Evolutionary conservation across 2,113 vertebrate genomes (phyloP).

Genomic region (Tragelaphus scriptus): DNA sequence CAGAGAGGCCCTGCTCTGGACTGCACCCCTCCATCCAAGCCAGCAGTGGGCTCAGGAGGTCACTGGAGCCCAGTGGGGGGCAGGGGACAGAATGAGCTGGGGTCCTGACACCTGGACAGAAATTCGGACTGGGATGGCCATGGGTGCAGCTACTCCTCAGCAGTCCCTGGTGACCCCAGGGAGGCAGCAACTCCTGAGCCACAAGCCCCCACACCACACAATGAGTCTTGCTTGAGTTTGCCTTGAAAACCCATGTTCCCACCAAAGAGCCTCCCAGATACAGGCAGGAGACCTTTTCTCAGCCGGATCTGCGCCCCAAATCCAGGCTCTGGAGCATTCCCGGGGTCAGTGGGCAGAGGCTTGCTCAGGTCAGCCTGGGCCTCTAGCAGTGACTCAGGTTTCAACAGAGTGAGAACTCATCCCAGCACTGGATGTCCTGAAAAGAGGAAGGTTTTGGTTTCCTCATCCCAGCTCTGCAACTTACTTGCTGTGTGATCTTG

Average conservation of each 20-base stretch:
- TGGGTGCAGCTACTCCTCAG: too few relatives aligned
- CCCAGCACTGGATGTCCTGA: not conserved
- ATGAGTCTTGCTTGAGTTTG: not conserved
- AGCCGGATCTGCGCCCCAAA: not conserved
- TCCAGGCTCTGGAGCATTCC: not conserved
- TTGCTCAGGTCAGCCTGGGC: not conserved
- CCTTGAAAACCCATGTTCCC: not conserved
- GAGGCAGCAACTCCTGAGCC: not conserved
- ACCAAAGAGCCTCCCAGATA: not conserved
- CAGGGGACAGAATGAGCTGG: not conserved
- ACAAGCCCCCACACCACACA: not conserved
- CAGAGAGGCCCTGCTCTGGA: not conserved
- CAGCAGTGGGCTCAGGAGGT: not conserved
- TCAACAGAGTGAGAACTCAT: not conserved
- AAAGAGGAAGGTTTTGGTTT: not conserved
- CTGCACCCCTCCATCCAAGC: rapidly evolving
- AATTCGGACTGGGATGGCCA: not conserved
- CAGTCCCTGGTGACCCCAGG: not conserved
- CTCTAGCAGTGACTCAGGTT: not conserved
- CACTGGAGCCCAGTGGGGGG: not conserved
- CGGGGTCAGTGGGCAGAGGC: rapidly evolving
- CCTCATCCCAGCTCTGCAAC: not conserved
- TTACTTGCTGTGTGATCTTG: not conserved
- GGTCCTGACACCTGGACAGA: not conserved
- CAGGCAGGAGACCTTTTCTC: not conserved